These are phyloP conservation scores for Tetramorium alpestre DNA, from an alignment of 1,140 invertebrate species.

Conservation along the genomic window DNA sequence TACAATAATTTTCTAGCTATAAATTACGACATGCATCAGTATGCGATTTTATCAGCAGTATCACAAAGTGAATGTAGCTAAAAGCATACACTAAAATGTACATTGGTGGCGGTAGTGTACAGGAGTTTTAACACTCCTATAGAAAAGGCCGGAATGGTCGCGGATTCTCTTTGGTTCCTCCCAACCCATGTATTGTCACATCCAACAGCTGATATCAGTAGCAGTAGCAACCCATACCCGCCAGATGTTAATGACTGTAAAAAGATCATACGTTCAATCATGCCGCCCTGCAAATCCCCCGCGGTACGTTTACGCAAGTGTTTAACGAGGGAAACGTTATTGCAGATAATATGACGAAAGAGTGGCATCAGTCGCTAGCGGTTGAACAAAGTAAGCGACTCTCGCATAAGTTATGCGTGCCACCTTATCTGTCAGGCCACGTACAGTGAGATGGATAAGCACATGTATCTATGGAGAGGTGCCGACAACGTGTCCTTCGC, in stretches of 20 bases:
- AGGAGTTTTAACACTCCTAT: too few relatives aligned
- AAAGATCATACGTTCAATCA: conserved; percentile 60
- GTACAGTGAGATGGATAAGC: conserved; percentile 77
- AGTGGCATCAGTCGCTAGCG: conserved; percentile 30
- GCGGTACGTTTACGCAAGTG: conserved; percentile 17
- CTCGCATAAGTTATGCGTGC: conserved; percentile 71
- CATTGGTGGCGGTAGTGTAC: too few relatives aligned
- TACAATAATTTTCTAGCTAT: too few relatives aligned
- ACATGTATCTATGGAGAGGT: conserved; percentile 82
- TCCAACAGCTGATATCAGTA: conserved; percentile 23
- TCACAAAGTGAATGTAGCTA: too few relatives aligned
- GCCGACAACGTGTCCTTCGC: conserved; percentile 76
- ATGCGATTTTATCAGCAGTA: too few relatives aligned
- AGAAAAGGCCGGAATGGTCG: too few relatives aligned
- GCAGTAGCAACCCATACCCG: background rate
- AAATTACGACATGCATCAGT: too few relatives aligned
- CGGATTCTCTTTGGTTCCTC: background rate
- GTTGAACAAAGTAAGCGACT: conserved; percentile 32
- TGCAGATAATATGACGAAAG: conserved; percentile 78
- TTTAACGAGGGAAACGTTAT: conserved; percentile 54
- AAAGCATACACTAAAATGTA: too few relatives aligned
- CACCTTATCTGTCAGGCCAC: conserved; percentile 72
- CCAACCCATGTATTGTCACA: background rate
- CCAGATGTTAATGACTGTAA: conserved; percentile 31
- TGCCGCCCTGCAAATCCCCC: conserved; percentile 58